Conservation (phyloP, 2,113 vertebrate species). For the Boleophthalmus pectinirostris region DNA sequence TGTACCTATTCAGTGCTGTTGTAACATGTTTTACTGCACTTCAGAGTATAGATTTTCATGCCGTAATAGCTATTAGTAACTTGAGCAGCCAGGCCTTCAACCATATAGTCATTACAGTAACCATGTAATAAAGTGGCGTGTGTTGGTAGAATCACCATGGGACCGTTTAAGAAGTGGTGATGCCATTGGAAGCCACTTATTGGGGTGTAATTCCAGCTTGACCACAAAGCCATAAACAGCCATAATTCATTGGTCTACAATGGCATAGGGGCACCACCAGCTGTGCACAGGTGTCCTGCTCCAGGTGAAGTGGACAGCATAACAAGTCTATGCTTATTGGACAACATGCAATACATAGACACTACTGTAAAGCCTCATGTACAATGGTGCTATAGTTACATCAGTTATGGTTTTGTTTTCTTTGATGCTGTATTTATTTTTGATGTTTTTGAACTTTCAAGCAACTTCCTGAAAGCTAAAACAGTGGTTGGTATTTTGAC, state of each 20-base stretch:
- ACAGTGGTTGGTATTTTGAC: constrained; percentile 28
- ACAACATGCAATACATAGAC: constrained; percentile 14
- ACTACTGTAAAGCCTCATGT: neutral
- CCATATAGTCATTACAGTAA: constrained; percentile 47
- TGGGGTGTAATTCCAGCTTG: constrained; percentile 65
- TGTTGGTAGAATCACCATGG: constrained; percentile 48
- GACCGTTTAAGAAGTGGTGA: constrained; percentile 57
- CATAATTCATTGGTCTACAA: constrained; percentile 49
- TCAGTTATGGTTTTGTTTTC: neutral
- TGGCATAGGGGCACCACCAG: constrained; percentile 14
- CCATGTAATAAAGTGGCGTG: constrained; percentile 54
- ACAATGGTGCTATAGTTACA: neutral
- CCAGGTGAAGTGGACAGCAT: constrained; percentile 47
- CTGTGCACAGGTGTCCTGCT: constrained; percentile 56
- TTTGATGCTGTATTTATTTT: neutral
- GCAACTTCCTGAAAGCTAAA: constrained; percentile 23
- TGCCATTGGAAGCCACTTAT: constrained; percentile 43
- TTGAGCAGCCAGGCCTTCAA: constrained; percentile 53
- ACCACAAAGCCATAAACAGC: constrained; percentile 57
- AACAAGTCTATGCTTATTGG: constrained; percentile 21
- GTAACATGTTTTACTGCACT: constrained; percentile 53
- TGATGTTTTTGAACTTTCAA: constrained; percentile 8
- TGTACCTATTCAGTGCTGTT: constrained; percentile 40
- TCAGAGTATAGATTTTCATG: constrained; percentile 43
- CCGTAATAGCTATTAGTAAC: constrained; percentile 55